phyloP scores from a whole-genome alignment of 2,113 vertebrate species.

The Crypturellus undulatus region DNA sequence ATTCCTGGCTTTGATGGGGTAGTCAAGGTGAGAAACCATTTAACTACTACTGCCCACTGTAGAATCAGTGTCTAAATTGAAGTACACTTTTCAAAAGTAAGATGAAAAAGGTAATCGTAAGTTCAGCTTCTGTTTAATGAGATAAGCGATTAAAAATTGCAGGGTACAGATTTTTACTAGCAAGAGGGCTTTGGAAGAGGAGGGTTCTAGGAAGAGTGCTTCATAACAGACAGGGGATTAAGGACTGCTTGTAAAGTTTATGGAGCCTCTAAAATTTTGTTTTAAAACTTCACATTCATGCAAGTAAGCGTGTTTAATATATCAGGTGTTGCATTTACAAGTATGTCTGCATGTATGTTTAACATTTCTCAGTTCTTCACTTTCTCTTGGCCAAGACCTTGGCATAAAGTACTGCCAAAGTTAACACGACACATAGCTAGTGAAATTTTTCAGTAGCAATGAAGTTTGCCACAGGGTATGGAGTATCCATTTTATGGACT shows the following conservation, averaged over 20 bases:
- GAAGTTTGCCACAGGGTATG: background rate
- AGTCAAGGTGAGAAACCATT: slow-evolving; percentile 87
- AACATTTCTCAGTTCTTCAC: background rate
- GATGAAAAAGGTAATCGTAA: slow-evolving; percentile 13
- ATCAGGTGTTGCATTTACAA: background rate
- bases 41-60: slow-evolving; percentile 32
- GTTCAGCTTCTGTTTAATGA: background rate
- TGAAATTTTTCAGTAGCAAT: background rate
- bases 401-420: background rate
- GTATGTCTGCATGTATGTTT: background rate
- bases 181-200: background rate
- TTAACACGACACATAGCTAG: background rate
- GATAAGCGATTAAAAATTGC: background rate
- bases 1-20: slow-evolving; percentile 98
- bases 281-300: background rate
- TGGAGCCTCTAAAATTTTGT: background rate
- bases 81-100: background rate
- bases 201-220: background rate
- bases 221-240: background rate
- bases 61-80: background rate
- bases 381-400: background rate
- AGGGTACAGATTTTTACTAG: background rate
- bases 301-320: background rate
- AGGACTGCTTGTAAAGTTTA: background rate
- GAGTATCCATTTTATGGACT: background rate